These are phyloP conservation scores for Molorchus minor DNA, from an alignment of 2,888 invertebrate genomes.

Conservation along the genomic window DNA sequence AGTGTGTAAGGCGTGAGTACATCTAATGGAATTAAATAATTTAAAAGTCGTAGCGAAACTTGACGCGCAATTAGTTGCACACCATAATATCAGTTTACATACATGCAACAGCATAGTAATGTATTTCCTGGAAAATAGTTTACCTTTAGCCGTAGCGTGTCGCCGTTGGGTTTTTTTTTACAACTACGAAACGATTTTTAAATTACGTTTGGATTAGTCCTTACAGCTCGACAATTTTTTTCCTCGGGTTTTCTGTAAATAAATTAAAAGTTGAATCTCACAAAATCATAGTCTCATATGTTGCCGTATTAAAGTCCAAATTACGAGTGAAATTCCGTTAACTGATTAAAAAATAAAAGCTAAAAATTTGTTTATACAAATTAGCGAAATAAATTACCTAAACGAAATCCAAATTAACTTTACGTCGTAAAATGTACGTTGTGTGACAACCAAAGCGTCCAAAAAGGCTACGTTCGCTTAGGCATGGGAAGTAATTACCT, in stretches of 20 bases:
- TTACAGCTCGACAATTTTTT: background rate
- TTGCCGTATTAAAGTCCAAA: no score
- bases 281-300: background rate
- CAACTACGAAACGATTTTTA: constrained; percentile 2
- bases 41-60: no score
- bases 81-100: constrained; percentile 35
- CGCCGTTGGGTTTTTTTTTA: constrained; percentile 6
- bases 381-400: background rate
- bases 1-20: background rate
- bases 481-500: no score
- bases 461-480: no score
- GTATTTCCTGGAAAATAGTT: constrained; percentile 35
- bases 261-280: background rate
- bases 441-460: background rate
- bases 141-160: constrained; percentile 14
- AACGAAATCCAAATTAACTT: background rate
- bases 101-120: constrained; percentile 35
- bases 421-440: background rate
- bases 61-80: constrained; percentile 37
- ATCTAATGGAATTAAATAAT: constrained; percentile 11
- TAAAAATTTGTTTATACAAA: background rate
- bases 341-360: no score
- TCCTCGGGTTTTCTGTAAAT: background rate
- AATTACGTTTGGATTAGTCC: background rate
- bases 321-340: no score